Evolutionary conservation across 2,888 invertebrate genomes (phyloP).

Genomic region (Hirtodrosophila alboralis): DNA sequence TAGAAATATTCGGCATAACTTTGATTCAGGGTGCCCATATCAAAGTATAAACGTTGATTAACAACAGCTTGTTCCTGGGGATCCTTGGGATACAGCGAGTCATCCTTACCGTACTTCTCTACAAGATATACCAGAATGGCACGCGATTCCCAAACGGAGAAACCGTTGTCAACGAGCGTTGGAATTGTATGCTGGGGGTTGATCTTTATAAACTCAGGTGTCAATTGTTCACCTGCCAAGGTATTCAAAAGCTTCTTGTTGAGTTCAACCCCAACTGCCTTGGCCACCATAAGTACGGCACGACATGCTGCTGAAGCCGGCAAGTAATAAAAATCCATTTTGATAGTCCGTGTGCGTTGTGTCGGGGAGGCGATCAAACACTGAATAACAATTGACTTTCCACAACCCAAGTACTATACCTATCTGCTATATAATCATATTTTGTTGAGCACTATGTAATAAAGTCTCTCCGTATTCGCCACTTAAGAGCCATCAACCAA

Average conservation of each 20-base stretch:
- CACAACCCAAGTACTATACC: no score
- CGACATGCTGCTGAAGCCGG: constrained; percentile 88
- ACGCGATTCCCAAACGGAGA: constrained; percentile 92
- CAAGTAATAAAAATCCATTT: constrained; percentile 86
- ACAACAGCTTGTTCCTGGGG: constrained; percentile 36
- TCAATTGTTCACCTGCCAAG: constrained; percentile 87
- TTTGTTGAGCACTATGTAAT: no score
- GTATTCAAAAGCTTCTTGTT: constrained; percentile 86
- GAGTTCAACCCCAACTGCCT: constrained; percentile 87
- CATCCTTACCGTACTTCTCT: constrained; percentile 91
- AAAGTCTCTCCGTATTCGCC: no score
- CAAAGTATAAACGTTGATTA: constrained; percentile 47
- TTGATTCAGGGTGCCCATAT: constrained; percentile 40
- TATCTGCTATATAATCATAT: no score
- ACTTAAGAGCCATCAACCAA: background rate
- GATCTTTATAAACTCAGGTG: constrained; percentile 88
- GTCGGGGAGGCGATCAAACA: constrained; percentile 5
- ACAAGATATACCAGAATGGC: constrained; percentile 91
- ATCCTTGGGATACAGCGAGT: constrained; percentile 85
- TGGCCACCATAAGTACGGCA: constrained; percentile 87
- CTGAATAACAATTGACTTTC: background rate
- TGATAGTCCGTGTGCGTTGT: background rate
- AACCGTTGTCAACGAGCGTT: constrained; percentile 91
- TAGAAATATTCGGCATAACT: constrained; percentile 26
- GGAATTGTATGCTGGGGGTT: constrained; percentile 94